Evolutionary conservation across 2,113 vertebrate species (phyloP).

Genomic region (Monopterus albus): DNA sequence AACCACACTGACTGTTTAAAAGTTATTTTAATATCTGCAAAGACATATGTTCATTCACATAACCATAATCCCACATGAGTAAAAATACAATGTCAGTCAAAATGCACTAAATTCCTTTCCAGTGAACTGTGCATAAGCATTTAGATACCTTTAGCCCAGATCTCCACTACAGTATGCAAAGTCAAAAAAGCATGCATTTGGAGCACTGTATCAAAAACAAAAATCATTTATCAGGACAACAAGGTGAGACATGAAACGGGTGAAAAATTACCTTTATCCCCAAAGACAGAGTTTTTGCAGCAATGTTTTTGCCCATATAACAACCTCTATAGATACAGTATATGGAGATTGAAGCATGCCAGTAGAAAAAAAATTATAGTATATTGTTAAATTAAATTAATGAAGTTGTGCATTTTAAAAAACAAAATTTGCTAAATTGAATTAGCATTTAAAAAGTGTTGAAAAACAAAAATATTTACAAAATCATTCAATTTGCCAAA

Average conservation of each 20-base stretch:
- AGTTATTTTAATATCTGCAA: not conserved
- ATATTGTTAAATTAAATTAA: too few species aligned
- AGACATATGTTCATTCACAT: not conserved
- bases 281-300: not conserved
- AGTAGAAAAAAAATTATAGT: too few species aligned
- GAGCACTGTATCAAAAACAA: not conserved
- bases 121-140: not conserved
- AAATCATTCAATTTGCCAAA: too few species aligned
- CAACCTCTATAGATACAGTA: too few species aligned
- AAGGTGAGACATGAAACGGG: not conserved
- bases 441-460: too few species aligned
- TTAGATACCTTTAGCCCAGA: not conserved
- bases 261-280: not conserved
- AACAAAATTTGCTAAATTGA: too few species aligned
- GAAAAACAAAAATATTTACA: too few species aligned
- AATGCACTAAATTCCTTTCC: not conserved
- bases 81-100: not conserved
- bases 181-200: conserved; percentile 13
- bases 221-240: not conserved
- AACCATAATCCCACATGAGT: too few species aligned
- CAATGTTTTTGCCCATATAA: not conserved
- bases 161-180: conserved; percentile 7
- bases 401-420: too few species aligned
- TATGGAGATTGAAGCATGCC: not conserved
- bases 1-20: not conserved